phyloP scores from a whole-genome alignment of 2,797 vertebrate genomes.

The Enteromius thamalakanensis region DNA sequence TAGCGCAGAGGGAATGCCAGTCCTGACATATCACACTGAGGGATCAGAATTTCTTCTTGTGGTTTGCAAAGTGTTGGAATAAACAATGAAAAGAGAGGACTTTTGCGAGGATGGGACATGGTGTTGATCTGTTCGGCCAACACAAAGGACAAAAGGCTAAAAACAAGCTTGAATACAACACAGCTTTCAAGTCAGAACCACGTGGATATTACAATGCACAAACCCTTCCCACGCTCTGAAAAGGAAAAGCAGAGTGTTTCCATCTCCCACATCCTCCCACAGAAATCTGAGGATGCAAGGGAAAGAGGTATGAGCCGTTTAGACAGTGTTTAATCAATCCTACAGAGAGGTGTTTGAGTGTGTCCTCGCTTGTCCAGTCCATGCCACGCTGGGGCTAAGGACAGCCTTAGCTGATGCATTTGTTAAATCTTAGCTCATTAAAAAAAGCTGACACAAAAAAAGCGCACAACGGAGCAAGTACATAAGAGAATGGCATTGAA shows the following conservation, averaged over 20 bases:
- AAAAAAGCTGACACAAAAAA: neutral
- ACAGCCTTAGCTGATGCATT: slow-evolving; percentile 10
- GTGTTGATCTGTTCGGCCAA: slow-evolving; percentile 26
- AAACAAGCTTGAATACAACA: slow-evolving; percentile 40
- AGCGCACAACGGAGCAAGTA: slow-evolving; percentile 8
- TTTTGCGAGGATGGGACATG: slow-evolving; percentile 17
- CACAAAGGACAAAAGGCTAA: slow-evolving; percentile 55
- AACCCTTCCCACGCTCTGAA: slow-evolving; percentile 36
- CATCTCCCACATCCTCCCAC: slow-evolving; percentile 42
- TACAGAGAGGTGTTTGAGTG: slow-evolving; percentile 28
- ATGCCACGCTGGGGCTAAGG: slow-evolving; percentile 20
- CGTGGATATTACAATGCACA: slow-evolving; percentile 59
- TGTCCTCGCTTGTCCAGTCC: neutral
- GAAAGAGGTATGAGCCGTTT: slow-evolving; percentile 40
- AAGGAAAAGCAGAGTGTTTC: slow-evolving; percentile 49
- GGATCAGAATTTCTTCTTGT: neutral
- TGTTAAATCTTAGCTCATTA: neutral
- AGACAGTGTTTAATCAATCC: slow-evolving; percentile 25
- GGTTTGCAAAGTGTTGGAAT: slow-evolving; percentile 23
- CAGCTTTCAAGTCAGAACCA: slow-evolving; percentile 51
- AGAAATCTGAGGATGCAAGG: slow-evolving; percentile 34
- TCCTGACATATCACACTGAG: neutral
- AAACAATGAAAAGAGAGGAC: slow-evolving; percentile 12
- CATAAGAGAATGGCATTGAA: slow-evolving; percentile 22
- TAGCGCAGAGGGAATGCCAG: neutral